phyloP scores from a whole-genome alignment of 1,140 invertebrate species.

The Drosophila equinoxialis region DNA sequence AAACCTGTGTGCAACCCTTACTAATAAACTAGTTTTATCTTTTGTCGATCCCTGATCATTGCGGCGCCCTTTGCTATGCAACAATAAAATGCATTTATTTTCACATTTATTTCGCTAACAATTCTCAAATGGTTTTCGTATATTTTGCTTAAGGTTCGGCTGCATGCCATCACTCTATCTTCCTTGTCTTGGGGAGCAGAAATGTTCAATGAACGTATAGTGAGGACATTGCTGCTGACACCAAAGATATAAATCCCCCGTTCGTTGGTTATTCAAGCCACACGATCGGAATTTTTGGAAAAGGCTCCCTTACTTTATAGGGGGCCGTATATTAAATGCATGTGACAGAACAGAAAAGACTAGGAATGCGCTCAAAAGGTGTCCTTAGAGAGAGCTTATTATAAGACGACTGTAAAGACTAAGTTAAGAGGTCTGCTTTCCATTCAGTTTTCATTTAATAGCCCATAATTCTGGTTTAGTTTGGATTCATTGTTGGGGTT shows the following conservation, averaged over 20 bases:
- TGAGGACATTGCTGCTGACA: constrained; percentile 78
- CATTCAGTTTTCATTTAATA: not conserved
- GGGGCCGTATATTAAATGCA: constrained; percentile 59
- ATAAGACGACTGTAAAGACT: too few species aligned
- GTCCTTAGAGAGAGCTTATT: not conserved
- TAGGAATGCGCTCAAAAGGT: not conserved
- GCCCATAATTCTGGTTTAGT: not conserved
- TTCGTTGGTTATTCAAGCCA: constrained; percentile 34
- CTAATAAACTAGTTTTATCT: not conserved
- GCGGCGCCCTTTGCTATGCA: constrained; percentile 27
- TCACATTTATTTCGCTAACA: constrained; percentile 2
- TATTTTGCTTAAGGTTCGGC: not conserved
- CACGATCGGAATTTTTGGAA: constrained; percentile 71
- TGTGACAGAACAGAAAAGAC: not conserved
- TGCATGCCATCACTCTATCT: constrained; percentile 36
- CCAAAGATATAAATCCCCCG: constrained; percentile 69
- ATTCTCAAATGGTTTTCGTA: constrained; percentile 61
- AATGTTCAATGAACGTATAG: constrained; percentile 77
- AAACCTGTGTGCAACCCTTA: constrained; percentile 3
- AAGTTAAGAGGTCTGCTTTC: too few species aligned
- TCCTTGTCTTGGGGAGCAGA: constrained; percentile 79
- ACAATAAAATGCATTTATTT: constrained; percentile 18
- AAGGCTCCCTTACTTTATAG: constrained; percentile 71
- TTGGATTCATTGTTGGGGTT: not conserved
- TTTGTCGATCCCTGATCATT: constrained; percentile 17